A percentile compares a stretch with the other conserved stretches of the same genome.
Conservation (phyloP, 2,797 vertebrate genomes). For the Aphelocoma californica region DNA sequence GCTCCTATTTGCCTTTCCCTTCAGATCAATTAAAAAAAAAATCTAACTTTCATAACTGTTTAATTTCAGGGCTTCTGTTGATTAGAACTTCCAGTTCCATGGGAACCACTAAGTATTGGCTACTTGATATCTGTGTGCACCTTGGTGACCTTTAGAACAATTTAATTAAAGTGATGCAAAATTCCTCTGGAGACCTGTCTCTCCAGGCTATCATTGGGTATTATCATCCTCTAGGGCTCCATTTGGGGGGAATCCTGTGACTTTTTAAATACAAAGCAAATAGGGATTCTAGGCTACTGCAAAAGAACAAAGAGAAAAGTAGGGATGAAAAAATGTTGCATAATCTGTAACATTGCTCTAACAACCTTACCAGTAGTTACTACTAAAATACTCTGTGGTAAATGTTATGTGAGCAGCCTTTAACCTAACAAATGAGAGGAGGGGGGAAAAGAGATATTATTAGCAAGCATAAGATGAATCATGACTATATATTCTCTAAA, state of each 20-base stretch:
- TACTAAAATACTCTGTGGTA: neutral
- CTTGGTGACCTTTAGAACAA: neutral
- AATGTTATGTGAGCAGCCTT: neutral
- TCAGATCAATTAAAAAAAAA: neutral
- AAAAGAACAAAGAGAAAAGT: neutral
- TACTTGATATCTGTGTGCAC: neutral
- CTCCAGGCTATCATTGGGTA: neutral
- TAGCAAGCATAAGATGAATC: slow-evolving; percentile 40
- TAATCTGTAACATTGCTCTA: neutral
- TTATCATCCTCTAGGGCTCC: neutral
- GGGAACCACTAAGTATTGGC: neutral
- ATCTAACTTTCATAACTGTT: neutral
- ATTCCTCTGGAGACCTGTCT: neutral
- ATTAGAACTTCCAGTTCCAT: neutral
- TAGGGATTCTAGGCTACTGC: neutral
- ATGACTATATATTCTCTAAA: slow-evolving; percentile 10
- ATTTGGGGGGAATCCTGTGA: neutral
- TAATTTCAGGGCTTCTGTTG: neutral
- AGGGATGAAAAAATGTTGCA: neutral
- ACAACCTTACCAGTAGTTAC: neutral
- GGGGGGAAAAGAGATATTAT: neutral
- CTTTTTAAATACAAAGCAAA: neutral
- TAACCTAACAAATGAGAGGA: slow-evolving; percentile 27
- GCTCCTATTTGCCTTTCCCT: neutral
- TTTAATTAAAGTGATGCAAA: neutral